Conservation (phyloP, 2,113 vertebrate species). For the Silurus glanis region DNA sequence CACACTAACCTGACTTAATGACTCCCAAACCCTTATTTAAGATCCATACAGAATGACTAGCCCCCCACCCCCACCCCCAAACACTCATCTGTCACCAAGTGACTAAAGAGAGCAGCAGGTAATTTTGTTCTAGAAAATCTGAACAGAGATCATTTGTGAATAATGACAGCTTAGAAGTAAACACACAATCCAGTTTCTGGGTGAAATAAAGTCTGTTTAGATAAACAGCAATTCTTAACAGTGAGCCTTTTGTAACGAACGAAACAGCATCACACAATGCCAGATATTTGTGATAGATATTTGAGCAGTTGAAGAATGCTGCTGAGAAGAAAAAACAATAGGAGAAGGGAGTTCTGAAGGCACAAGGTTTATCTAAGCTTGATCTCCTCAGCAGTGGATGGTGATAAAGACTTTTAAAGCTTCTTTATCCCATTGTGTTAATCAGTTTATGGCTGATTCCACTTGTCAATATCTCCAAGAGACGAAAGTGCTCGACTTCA, state of each 20-base stretch:
- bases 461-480: conserved; percentile 67
- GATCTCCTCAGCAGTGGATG: conserved; percentile 59
- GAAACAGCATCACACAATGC: not conserved
- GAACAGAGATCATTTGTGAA: not conserved
- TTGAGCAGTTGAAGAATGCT: too few relatives aligned
- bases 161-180: not conserved
- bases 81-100: conserved; percentile 28
- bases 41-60: conserved; percentile 35
- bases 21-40: conserved; percentile 22
- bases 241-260: not conserved
- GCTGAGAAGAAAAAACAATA: conserved; percentile 11
- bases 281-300: not conserved
- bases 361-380: conserved; percentile 43
- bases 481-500: conserved; percentile 62
- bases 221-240: not conserved
- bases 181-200: not conserved
- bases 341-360: conserved; percentile 17
- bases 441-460: conserved; percentile 72
- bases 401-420: conserved; percentile 69
- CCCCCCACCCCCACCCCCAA: not conserved
- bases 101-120: conserved; percentile 21
- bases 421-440: conserved; percentile 77
- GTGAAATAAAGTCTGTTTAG: not conserved
- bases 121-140: conserved; percentile 8
- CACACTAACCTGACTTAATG: conserved; percentile 45